These are phyloP conservation scores for Ardeotis arabs DNA, from an alignment of 2,113 vertebrate genomes.

Conservation along the genomic window DNA sequence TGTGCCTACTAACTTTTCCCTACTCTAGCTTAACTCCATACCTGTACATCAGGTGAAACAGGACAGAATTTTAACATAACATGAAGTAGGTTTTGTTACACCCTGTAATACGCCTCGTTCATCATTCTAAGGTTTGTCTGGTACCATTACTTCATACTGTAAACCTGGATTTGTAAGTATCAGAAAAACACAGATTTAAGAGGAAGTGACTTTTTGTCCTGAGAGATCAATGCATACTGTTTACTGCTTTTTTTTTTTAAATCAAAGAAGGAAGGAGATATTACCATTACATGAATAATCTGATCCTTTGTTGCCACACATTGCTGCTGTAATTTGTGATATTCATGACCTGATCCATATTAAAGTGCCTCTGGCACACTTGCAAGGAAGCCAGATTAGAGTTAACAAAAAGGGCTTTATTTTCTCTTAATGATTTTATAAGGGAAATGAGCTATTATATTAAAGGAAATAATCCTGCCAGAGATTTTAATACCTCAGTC, in stretches of 20 bases:
- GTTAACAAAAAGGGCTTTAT: conserved; percentile 45
- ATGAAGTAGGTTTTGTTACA: background rate
- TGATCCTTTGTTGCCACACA: background rate
- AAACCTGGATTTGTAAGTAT: background rate
- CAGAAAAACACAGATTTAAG: background rate
- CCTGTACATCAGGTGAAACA: background rate
- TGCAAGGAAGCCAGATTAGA: background rate
- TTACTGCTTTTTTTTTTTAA: background rate
- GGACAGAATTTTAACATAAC: background rate
- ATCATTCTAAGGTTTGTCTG: background rate
- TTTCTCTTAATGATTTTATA: conserved; percentile 46
- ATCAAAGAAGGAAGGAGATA: background rate
- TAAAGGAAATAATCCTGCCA: background rate
- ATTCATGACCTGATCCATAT: conserved; percentile 13
- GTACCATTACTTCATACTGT: background rate
- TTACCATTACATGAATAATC: background rate
- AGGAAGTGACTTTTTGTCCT: background rate
- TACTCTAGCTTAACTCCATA: background rate
- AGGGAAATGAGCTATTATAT: background rate
- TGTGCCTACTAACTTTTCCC: background rate
- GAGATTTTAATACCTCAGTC: background rate
- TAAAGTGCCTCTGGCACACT: conserved; percentile 10
- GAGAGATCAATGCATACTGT: background rate
- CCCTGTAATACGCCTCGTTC: rapidly evolving
- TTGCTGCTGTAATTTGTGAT: conserved; percentile 9